Evolutionary conservation across 2,797 vertebrate genomes (phyloP), one percentile per base, ranked within the genome.

Genomic region (Spatula versicolor): DNA sequence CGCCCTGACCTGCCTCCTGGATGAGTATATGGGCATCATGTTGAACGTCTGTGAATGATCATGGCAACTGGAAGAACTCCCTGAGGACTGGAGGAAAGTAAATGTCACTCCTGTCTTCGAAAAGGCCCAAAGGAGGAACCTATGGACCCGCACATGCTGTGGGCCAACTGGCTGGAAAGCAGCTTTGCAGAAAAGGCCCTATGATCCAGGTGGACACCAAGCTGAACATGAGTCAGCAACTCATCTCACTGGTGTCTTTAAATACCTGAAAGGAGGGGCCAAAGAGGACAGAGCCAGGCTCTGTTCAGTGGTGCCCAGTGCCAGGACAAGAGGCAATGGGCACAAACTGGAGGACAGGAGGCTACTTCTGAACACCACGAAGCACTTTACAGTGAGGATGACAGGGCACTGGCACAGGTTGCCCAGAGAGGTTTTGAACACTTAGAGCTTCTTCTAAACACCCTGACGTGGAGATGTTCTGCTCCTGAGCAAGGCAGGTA

Each of bases 321-420:
- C 22, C 31, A 60, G 62, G 19, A 63, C 9, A 45, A 41, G 43
- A 28, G 87, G 45, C 35, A 1, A 0, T 23, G 62, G n/a, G 3
- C 66, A 21, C 39, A 33, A 2, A 18, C 4, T 26, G 63, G 45
- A 79, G 79, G 15, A 15, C 11, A 25, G 7, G 33, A 55, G 0
- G 0, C 31, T 87, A 43, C 16, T 5, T 73, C 50, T 68, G n/a
- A 56, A 39, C 13, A 54, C 43, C 16, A 39, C 25, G 13, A 76
- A 75, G 50, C 6, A 35, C 3, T 13, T 79, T 74, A 25, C 22
- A n/a, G 21, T 63, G 76, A 23, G 19, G 23, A 11, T 60, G 25
- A 64, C 45, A 0, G 0, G 64, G 11, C n/a, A 23, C 33, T 19
- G 52, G 11, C 20, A 28, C 5, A 17, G 7, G 7, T n/a, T 81